Evolutionary conservation across 1,140 invertebrate genomes (phyloP).

Genomic region (Hycleus cichorii): DNA sequence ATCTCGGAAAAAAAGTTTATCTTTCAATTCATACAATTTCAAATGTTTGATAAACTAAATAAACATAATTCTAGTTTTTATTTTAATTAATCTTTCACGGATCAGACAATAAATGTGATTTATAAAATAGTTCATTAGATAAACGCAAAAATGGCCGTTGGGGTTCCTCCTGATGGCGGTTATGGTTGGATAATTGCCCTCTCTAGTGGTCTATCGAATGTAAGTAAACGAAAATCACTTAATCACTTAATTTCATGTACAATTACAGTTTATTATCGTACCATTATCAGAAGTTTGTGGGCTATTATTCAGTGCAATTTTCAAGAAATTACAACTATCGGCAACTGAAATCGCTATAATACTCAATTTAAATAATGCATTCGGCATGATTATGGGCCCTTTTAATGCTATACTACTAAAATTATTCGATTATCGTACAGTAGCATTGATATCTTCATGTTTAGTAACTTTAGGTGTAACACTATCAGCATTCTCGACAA

Average conservation of each 20-base stretch:
- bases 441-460: constrained; percentile 49
- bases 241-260: no score
- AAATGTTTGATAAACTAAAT: no score
- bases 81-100: no score
- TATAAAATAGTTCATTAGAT: no score
- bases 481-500: constrained; percentile 49
- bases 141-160: no score
- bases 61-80: no score
- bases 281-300: constrained; percentile 59
- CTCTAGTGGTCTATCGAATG: constrained; percentile 51
- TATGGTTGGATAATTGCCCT: constrained; percentile 61
- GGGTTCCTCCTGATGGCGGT: constrained; percentile 53
- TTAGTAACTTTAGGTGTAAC: constrained; percentile 48
- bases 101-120: no score
- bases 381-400: constrained; percentile 52
- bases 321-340: constrained; percentile 48
- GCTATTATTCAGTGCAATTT: constrained; percentile 55
- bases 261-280: constrained; percentile 51
- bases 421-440: constrained; percentile 55
- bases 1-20: no score
- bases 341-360: constrained; percentile 56
- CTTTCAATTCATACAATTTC: no score
- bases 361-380: constrained; percentile 57
- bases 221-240: constrained; percentile 39
- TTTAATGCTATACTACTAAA: constrained; percentile 58